Evolutionary conservation across 2,797 vertebrate species (phyloP).

Genomic region (Naso thynnoides): DNA sequence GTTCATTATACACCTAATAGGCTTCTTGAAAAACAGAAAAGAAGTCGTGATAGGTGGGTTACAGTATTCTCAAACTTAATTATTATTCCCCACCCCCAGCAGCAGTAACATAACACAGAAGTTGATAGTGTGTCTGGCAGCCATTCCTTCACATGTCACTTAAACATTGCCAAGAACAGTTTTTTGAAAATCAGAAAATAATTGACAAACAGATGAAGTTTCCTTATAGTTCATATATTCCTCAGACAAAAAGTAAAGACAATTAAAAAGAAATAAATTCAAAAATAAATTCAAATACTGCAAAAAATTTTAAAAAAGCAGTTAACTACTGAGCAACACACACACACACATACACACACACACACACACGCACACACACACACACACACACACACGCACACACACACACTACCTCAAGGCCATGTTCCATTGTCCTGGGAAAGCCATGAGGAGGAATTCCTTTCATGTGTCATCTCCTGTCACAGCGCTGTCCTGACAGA

Average conservation of each 20-base stretch:
- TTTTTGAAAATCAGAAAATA: neutral
- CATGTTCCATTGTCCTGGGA: constrained; percentile 76
- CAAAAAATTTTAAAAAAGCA: neutral
- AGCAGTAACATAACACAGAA: neutral
- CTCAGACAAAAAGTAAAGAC: neutral
- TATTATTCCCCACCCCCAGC: neutral
- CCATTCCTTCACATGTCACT: neutral
- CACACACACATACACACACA: constrained; percentile 2
- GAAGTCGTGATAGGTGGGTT: neutral
- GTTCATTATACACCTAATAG: too few species aligned
- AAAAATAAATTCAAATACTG: too few species aligned
- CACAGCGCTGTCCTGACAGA: constrained; percentile 70
- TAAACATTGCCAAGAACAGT: neutral
- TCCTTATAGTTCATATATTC: neutral
- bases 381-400: constrained; percentile 21
- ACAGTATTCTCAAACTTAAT: neutral
- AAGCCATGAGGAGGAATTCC: constrained; percentile 72
- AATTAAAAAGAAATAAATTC: neutral
- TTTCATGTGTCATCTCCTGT: constrained; percentile 79
- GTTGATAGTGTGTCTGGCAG: neutral
- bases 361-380: constrained; percentile 22
- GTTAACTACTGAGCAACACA: constrained; percentile 2
- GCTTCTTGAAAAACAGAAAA: neutral
- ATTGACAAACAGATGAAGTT: neutral
- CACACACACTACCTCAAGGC: constrained; percentile 63